phyloP scores from a whole-genome alignment of 2,888 invertebrate genomes.

The Phymatocera aterrima region DNA sequence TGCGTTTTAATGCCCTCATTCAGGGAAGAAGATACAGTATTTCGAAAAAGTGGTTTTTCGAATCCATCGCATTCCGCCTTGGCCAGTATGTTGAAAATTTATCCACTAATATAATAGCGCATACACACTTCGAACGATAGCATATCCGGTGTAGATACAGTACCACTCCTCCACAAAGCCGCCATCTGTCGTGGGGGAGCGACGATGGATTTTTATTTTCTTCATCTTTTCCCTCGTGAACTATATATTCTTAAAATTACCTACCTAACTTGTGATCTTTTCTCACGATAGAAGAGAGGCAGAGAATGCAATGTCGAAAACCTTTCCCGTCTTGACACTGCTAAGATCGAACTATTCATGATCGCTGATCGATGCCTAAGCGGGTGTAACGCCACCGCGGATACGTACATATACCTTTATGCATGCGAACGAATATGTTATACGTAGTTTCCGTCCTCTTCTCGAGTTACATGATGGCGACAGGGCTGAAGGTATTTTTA shows the following conservation, averaged over 20 bases:
- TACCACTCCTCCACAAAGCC: not conserved
- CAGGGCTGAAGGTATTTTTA: conserved; percentile 5
- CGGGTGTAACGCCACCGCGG: not conserved
- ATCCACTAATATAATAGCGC: too few species aligned
- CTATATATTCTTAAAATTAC: too few species aligned
- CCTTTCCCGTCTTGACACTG: conserved; percentile 26
- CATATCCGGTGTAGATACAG: not conserved
- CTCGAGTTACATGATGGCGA: not conserved
- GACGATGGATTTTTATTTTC: not conserved
- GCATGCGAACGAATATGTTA: not conserved
- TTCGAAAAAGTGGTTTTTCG: too few species aligned
- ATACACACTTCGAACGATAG: too few species aligned
- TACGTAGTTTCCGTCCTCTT: not conserved
- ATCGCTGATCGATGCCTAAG: conserved; percentile 29
- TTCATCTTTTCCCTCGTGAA: not conserved
- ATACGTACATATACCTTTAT: too few species aligned
- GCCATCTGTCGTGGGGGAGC: not conserved
- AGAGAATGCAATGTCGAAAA: conserved; percentile 30
- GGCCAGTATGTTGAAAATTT: too few species aligned
- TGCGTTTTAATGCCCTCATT: too few species aligned
- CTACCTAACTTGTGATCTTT: not conserved
- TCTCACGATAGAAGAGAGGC: not conserved
- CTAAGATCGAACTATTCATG: conserved; percentile 27
- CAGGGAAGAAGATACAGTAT: too few species aligned
- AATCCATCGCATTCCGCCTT: too few species aligned